Base-by-base conservation (phyloP, 2,888 invertebrate species). In the Apotomis betuletana region DNA sequence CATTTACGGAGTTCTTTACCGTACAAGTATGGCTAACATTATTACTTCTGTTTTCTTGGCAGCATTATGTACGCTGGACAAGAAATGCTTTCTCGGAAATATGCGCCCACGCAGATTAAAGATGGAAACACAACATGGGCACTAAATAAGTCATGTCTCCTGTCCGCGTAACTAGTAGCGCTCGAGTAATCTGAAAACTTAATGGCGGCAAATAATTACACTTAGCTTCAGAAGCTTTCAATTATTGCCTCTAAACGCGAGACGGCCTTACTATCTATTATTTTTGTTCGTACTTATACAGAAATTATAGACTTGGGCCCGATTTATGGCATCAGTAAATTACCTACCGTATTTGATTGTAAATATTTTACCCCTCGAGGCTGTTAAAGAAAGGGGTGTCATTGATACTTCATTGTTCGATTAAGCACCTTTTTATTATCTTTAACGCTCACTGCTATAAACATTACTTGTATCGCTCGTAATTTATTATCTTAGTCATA, bases 21-120 rank as follows among this genome's bases (percentile, higher is more conserved):
- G 85, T 90, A 89, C 90, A 88, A 85, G 91, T 92, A 91, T 87
- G 87, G 89, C 88, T 88, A 90, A 87, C 90, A 90, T 90, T 90
- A 91, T 91, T 91, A 90, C 90, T 90, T 90, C 91, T 90, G 92
- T 92, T 91, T 90, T 90, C 91, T 91, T 86, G 81, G 88, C 92
- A 90, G 86, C 86, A 89, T 91, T 90, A 90, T 89, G 87, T 88
- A 89, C 87, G 85, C 85, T 84, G 86, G 83, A 87, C 89, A 90
- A 92, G 92, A 90, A 91, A 92, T 90, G 90, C 87, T 85, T 93
- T 92, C 92, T 89, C 87, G 85, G 92, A 92, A 93, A 90, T 91
- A 90, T 91, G 91, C 89, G 85, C 90, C 90, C 91, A 91, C 91
- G 91, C 90, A 91, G 90, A 90, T 91, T 89, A 90, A 90, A 89